Base-by-base conservation (phyloP, 1,140 invertebrate genomes). In the Drosophila tropicalis region DNA sequence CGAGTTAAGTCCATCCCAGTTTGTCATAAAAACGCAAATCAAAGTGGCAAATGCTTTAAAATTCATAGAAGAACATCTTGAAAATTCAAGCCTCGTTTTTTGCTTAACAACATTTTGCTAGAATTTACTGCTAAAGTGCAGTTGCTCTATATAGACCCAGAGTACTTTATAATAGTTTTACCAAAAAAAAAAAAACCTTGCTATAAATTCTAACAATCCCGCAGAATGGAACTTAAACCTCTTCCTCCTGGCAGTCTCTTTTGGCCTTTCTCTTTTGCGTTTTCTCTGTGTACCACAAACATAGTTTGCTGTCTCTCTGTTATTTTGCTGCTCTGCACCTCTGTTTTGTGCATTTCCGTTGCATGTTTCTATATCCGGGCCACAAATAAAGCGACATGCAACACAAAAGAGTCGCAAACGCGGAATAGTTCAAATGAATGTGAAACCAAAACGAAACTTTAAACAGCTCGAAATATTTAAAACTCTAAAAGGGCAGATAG, bases 341-440 rank as follows among this genome's bases (percentile, higher is more conserved):
- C 67, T 81, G 72, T 72, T 67, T 70, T 70, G 62, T 76, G 79
- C 71, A 82, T 79, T 82, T 86, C 76, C 83, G 71, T 70, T 86
- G 79, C 75, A 86, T 72, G 83, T 83, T 87, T 86, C 83, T 83
- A 87, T 87, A 86, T 86, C 82, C 82, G 79, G 82, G 25, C 63
- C 79, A 69, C 79, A 77, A 81, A 75, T 79, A 79, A 40, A 80
- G 72, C 71, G 63, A 67, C 73, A 76, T 63, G 74, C 60, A 69
- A 54, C 64, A 79, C 79, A 86, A 79, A 69, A 70, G 71, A 64
- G 57, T 72, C 71, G 51, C 71, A 56, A 62, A 67, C 72, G 29
- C 60, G 73, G 17, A 71, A 57, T 58, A 63, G 73, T 70, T 63
- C 65, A 76, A 79, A 67, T 70, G 66, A 60, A 76, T 32, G 25